phyloP scores from a whole-genome alignment of 1,140 invertebrate species.

The Drosophila tsacasi region DNA sequence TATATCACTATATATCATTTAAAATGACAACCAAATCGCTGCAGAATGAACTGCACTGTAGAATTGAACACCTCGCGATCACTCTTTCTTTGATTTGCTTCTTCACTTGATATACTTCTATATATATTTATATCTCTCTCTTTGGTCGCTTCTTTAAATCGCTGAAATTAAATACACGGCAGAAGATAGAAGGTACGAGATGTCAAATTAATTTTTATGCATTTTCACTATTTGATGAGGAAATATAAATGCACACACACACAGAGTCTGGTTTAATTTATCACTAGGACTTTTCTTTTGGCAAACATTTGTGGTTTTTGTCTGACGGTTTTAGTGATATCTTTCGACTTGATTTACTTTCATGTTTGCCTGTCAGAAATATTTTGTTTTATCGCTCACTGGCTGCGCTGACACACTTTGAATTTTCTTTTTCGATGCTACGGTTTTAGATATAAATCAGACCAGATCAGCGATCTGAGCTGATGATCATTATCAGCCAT shows the following conservation, averaged over 20 bases:
- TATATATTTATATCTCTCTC: constrained; percentile 65
- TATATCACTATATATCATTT: constrained; percentile 85
- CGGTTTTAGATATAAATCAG: constrained; percentile 47
- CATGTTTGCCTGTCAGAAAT: constrained; percentile 41
- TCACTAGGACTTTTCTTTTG: constrained; percentile 40
- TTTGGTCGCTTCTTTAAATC: constrained; percentile 64
- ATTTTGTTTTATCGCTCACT: constrained; percentile 34
- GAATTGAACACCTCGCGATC: constrained; percentile 76
- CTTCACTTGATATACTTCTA: constrained; percentile 74
- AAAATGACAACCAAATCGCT: constrained; percentile 83
- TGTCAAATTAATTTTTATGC: constrained; percentile 34
- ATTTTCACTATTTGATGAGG: constrained; percentile 19
- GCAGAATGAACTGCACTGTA: constrained; percentile 77
- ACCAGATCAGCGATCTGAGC: constrained; percentile 50
- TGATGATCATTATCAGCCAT: constrained; percentile 58
- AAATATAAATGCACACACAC: constrained; percentile 7
- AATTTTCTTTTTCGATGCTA: constrained; percentile 15
- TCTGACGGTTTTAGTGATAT: constrained; percentile 26
- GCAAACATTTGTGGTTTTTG: constrained; percentile 41
- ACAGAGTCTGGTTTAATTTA: constrained; percentile 33
- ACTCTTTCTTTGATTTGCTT: constrained; percentile 79
- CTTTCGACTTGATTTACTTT: constrained; percentile 32
- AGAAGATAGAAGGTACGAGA: constrained; percentile 7
- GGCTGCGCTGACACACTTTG: constrained; percentile 3
- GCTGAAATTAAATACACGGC: constrained; percentile 64